Evolutionary conservation across 2,113 vertebrate species (phyloP).

Genomic region (Dendropsophus ebraccatus): DNA sequence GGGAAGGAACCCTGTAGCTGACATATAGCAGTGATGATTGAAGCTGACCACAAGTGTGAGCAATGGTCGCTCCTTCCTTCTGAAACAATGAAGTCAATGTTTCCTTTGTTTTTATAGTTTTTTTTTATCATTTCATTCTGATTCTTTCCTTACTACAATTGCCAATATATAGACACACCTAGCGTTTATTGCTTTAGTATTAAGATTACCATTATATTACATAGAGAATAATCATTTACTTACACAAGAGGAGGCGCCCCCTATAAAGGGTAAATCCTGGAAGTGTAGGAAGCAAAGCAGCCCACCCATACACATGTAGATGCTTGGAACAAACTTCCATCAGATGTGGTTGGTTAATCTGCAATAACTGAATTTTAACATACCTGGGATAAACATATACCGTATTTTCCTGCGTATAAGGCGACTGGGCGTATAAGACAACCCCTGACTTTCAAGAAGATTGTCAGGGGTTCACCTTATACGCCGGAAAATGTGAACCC

Average conservation of each 20-base stretch:
- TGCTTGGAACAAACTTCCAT: no score
- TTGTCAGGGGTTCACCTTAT: no score
- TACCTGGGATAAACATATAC: no score
- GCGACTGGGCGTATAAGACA: no score
- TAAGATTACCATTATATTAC: neutral
- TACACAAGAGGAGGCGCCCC: neutral
- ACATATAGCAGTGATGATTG: constrained; percentile 38
- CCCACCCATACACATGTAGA: neutral
- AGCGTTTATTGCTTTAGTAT: neutral
- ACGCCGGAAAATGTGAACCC: no score
- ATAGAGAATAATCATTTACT: neutral
- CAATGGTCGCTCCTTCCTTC: neutral
- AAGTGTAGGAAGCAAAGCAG: neutral
- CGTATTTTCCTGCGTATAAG: no score
- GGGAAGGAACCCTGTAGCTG: constrained; percentile 27
- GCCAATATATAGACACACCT: neutral
- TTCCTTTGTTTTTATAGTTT: constrained; percentile 12
- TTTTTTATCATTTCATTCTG: no score
- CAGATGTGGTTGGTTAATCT: no score
- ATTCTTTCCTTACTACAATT: neutral
- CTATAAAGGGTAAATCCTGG: neutral
- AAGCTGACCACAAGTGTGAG: constrained; percentile 44
- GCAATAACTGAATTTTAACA: no score
- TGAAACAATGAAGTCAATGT: constrained; percentile 26
- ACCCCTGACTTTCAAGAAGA: no score